Base-by-base conservation (phyloP, 2,888 invertebrate species). In the Heliconius cydno region DNA sequence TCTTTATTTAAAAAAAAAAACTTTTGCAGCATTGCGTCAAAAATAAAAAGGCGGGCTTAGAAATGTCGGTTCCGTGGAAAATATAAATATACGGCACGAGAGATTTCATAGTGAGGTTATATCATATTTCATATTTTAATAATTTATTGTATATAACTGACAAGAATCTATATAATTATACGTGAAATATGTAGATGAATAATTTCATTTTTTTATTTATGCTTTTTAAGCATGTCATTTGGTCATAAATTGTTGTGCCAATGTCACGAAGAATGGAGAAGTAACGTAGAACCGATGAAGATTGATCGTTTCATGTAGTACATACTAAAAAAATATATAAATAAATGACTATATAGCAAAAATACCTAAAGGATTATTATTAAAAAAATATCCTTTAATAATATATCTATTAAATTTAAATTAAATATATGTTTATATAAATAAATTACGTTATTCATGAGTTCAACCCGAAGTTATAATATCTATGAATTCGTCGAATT, bases 11-110 rank as follows among this genome's bases (percentile, higher is more conserved):
- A 79, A 77, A 71, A 66, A 71, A 66, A 70, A 46, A 46, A 12
- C 38, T 72, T 81, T 75, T 81, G 77, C 77, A 79, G 81, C 81
- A 77, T 67, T 79, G 81, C 77, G 81, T 79, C 81, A 79, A 28
- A 79, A 65, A 28, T 28, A 75, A 41, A 75, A 41, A 65, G 46
- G 46, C 66, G 30, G 63, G 60, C 34, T 60, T 73, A 60, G 73
- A 73, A 60, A 60, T 73, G 60, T 60, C 73, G 9, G 73, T 73
- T 73, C 60, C 60, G 73, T 73, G 73, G 57, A 73, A 60, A 60
- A 73, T 60, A 73, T 52, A 19, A 34, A n/a, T 25, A 73, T 60
- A 15, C 34, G 73, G 6, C 19, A 19, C 60, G 34, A 60, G 34
- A 60, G 13, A 25, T 60, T 73, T 60, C 19, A 34, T 38, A 60